Conservation (phyloP, 2,888 invertebrate species). For the Rhagonycha fulva region DNA sequence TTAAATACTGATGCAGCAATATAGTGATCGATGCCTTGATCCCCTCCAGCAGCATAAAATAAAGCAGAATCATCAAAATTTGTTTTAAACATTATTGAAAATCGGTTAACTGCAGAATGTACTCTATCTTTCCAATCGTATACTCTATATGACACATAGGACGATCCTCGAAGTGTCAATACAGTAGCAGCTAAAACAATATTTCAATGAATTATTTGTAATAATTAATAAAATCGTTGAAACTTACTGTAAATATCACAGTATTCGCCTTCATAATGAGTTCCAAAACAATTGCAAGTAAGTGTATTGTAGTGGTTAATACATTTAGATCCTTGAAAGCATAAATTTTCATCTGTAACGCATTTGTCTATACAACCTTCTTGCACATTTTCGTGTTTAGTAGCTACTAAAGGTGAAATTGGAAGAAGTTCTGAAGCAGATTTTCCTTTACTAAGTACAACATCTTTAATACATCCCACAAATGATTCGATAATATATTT, state of each 20-base stretch:
- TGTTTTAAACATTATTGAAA: conserved; percentile 90
- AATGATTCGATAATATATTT: conserved; percentile 93
- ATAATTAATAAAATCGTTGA: not conserved
- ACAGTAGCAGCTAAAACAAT: conserved; percentile 76
- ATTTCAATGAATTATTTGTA: not conserved
- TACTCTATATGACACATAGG: conserved; percentile 89
- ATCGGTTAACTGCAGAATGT: conserved; percentile 83
- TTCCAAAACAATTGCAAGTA: conserved; percentile 92
- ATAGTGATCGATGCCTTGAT: conserved; percentile 85
- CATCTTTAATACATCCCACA: conserved; percentile 88
- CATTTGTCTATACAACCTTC: conserved; percentile 89
- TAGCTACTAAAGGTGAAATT: conserved; percentile 82
- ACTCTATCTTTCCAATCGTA: conserved; percentile 93
- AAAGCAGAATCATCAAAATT: conserved; percentile 89
- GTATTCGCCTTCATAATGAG: conserved; percentile 86
- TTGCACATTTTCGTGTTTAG: conserved; percentile 86
- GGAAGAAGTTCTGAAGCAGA: conserved; percentile 82
- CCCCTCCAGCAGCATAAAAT: conserved; percentile 92
- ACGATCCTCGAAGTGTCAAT: conserved; percentile 85
- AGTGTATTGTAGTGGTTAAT: conserved; percentile 90
- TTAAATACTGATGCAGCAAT: conserved; percentile 85
- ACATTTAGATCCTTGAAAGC: conserved; percentile 86
- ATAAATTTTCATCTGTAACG: conserved; percentile 78
- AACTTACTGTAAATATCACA: conserved; percentile 89
- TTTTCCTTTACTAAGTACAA: conserved; percentile 84